Conservation (phyloP, 2,113 vertebrate genomes). For the Charadrius vociferus region DNA sequence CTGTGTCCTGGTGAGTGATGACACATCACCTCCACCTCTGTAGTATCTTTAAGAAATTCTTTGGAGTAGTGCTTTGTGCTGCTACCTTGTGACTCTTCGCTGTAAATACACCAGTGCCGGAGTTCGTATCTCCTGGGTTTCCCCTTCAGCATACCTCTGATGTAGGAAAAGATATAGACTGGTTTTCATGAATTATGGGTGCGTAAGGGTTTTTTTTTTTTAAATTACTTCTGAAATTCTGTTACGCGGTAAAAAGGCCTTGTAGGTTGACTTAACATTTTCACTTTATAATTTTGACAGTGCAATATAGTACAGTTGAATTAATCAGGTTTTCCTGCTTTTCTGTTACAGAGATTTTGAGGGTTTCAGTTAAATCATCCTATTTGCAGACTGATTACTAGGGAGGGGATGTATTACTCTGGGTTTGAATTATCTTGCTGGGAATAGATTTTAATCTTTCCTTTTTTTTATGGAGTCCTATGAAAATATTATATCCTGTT, state of each 20-base stretch:
- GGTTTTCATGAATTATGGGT: background rate
- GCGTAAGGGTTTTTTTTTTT: background rate
- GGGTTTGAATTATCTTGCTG: background rate
- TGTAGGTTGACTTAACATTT: slow-evolving; percentile 10
- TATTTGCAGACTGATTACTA: background rate
- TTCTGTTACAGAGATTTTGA: background rate
- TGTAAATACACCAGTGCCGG: background rate
- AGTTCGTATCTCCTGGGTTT: background rate
- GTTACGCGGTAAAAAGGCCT: background rate
- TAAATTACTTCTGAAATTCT: background rate
- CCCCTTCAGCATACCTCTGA: background rate
- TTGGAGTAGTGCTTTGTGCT: background rate
- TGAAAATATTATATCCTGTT: background rate
- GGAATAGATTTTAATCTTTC: background rate
- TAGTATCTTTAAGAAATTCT: background rate
- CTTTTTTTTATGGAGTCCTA: background rate
- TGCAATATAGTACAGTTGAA: background rate
- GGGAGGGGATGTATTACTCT: background rate
- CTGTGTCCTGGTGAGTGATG: background rate
- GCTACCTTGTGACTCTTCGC: background rate
- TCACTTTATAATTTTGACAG: slow-evolving; percentile 23
- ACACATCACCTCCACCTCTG: background rate
- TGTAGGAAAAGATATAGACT: background rate
- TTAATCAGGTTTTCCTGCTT: background rate
- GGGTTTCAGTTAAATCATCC: background rate